These are phyloP conservation scores for Mobula birostris DNA, from an alignment of 2,113 vertebrate genomes.

Conservation along the genomic window DNA sequence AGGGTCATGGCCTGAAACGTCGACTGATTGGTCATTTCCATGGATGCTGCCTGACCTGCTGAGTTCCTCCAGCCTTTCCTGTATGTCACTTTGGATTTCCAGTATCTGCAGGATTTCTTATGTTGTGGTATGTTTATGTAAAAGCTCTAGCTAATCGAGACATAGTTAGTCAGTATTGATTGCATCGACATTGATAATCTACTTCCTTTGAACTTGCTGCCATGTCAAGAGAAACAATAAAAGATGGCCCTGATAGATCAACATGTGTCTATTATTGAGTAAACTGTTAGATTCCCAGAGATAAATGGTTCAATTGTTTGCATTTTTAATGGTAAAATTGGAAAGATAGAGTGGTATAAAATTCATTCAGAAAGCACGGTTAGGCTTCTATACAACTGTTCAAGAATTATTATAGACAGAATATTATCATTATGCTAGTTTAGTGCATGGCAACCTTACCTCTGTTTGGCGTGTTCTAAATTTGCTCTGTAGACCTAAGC, in stretches of 20 bases:
- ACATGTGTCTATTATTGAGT: neutral
- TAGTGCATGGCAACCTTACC: too few species aligned
- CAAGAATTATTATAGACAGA: neutral
- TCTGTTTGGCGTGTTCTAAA: too few species aligned
- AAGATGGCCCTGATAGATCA: neutral
- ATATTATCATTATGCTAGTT: neutral
- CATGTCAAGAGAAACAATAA: slow-evolving; percentile 32
- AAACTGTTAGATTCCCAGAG: slow-evolving; percentile 6
- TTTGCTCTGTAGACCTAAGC: too few species aligned
- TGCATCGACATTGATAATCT: slow-evolving; percentile 23
- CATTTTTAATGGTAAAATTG: neutral
- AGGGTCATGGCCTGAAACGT: too few species aligned
- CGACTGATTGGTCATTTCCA: too few species aligned
- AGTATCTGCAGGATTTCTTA: neutral
- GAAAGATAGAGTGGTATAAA: neutral
- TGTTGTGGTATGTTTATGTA: slow-evolving; percentile 31
- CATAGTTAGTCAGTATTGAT: slow-evolving; percentile 27
- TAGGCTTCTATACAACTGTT: neutral
- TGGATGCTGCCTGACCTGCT: too few species aligned
- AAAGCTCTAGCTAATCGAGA: slow-evolving; percentile 24
- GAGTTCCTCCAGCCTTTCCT: too few species aligned
- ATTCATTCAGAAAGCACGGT: neutral
- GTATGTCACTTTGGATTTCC: too few species aligned
- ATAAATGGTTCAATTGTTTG: neutral
- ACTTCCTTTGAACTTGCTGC: slow-evolving; percentile 28